Conservation (phyloP, 2,888 invertebrate species). For the Clostera curtula region DNA sequence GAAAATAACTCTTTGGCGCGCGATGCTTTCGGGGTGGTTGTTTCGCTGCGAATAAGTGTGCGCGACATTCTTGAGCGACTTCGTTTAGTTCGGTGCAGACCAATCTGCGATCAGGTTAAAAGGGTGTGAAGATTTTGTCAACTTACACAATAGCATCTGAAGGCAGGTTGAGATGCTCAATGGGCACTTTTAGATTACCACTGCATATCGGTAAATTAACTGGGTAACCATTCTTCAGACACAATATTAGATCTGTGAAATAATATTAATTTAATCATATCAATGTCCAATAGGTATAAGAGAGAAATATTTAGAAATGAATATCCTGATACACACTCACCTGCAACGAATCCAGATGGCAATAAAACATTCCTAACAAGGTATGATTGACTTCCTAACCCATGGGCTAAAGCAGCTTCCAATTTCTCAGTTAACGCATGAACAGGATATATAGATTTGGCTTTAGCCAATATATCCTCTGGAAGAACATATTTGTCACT, state of each 20-base stretch:
- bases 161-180: constrained; percentile 53
- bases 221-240: constrained; percentile 44
- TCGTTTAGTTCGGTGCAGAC: no score
- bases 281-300: neutral
- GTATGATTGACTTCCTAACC: constrained; percentile 74
- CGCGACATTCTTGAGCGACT: no score
- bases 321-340: constrained; percentile 39
- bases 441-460: constrained; percentile 39
- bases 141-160: constrained; percentile 44
- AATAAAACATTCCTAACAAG: constrained; percentile 70
- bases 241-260: constrained; percentile 46
- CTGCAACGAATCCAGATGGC: constrained; percentile 70
- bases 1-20: no score
- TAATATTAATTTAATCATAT: neutral
- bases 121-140: no score
- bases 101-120: neutral
- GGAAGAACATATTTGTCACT: constrained; percentile 51
- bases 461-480: constrained; percentile 42
- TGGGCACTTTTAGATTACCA: constrained; percentile 27
- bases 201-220: constrained; percentile 26
- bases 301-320: neutral
- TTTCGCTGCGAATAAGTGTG: no score
- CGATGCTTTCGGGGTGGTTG: no score
- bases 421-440: constrained; percentile 52
- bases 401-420: constrained; percentile 59